Conservation (phyloP, 2,888 invertebrate species). For the Polyommatus iphigenia region DNA sequence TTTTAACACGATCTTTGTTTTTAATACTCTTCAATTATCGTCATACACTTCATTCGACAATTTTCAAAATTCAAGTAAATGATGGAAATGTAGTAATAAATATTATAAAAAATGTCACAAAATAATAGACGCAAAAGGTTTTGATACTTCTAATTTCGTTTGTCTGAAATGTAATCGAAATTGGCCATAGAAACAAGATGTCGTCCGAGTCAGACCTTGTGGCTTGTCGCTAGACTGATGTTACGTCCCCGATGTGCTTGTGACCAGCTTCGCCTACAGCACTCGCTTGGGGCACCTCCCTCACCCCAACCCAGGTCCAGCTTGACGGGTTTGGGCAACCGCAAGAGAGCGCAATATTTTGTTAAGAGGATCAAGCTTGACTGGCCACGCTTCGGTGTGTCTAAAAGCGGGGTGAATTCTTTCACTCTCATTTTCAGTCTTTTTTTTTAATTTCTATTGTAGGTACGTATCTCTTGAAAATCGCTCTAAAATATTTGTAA, state of each 20-base stretch:
- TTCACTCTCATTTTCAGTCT: background rate
- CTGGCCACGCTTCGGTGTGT: too few species aligned
- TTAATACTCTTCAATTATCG: too few species aligned
- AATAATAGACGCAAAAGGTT: background rate
- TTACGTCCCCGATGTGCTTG: constrained; percentile 45
- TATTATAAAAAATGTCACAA: background rate
- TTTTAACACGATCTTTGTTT: too few species aligned
- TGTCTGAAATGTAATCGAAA: background rate
- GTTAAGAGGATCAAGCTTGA: background rate
- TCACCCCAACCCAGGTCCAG: constrained; percentile 22
- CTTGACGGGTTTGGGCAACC: background rate
- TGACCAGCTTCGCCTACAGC: constrained; percentile 37
- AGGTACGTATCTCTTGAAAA: background rate
- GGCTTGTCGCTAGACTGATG: constrained; percentile 47
- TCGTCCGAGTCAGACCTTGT: constrained; percentile 42
- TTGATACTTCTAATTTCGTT: background rate
- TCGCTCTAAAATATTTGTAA: background rate
- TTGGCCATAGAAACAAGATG: constrained; percentile 45
- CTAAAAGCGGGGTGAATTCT: too few species aligned
- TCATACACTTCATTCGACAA: too few species aligned
- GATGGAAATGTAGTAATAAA: too few species aligned
- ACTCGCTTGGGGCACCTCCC: constrained; percentile 39
- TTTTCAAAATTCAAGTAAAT: too few species aligned
- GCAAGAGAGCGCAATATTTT: constrained; percentile 15
- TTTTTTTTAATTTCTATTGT: background rate